A percentile compares a stretch with the other conserved stretches of the same genome.
Conservation (phyloP, 2,888 invertebrate genomes). For the Caprella mutica region DNA sequence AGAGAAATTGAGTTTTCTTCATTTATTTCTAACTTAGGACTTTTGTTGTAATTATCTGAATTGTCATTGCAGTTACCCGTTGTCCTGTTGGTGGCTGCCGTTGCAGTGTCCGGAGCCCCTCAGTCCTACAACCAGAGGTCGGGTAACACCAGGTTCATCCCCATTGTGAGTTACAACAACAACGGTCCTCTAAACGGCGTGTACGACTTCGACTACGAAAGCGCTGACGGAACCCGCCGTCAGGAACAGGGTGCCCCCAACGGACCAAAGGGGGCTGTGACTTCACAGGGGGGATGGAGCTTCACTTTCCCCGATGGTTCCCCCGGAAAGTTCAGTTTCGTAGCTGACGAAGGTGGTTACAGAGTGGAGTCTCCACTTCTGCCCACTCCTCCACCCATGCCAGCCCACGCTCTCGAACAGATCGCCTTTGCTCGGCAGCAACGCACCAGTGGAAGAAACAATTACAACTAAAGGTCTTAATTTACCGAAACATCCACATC, state of each 20-base stretch:
- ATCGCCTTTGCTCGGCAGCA: no score
- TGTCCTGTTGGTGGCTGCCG: neutral
- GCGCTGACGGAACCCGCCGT: constrained; percentile 15
- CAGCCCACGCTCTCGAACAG: constrained; percentile 26
- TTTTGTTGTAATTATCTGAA: neutral
- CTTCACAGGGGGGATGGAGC: constrained; percentile 23
- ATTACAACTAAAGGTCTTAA: no score
- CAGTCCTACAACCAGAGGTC: neutral
- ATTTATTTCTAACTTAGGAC: no score
- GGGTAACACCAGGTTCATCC: constrained; percentile 14
- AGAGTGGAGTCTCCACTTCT: constrained; percentile 28
- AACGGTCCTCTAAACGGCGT: constrained; percentile 17
- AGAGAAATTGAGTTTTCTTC: no score
- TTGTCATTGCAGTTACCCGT: neutral
- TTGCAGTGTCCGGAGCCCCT: constrained; percentile 2
- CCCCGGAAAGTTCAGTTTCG: constrained; percentile 27
- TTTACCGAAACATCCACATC: no score
- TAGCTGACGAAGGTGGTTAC: constrained; percentile 30
- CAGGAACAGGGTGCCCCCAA: constrained; percentile 19
- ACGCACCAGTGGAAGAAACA: no score
- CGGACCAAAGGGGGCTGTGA: constrained; percentile 18
- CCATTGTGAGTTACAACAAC: constrained; percentile 17
- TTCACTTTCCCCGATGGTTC: constrained; percentile 33
- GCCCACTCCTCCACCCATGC: constrained; percentile 25
- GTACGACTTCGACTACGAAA: constrained; percentile 25